Evolutionary conservation across 2,113 vertebrate species (phyloP).

Genomic region (Mellivora capensis): DNA sequence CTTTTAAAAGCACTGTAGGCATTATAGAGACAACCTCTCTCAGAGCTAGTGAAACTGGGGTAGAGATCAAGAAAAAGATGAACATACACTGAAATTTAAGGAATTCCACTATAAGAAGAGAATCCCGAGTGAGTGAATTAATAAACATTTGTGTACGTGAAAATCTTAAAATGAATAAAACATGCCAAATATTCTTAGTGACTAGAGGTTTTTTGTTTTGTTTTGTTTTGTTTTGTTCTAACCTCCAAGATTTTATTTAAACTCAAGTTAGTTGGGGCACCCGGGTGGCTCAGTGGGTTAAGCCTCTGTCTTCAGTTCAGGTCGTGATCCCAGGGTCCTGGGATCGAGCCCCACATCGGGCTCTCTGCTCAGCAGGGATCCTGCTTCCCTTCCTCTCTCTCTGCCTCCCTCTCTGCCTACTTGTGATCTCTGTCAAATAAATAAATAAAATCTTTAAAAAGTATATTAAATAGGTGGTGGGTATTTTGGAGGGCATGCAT

Average conservation of each 20-base stretch:
- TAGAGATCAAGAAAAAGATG: neutral
- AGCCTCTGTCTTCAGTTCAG: too few species aligned
- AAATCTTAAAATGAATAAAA: neutral
- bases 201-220: neutral
- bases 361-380: too few species aligned
- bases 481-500: too few species aligned
- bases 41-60: rapidly evolving
- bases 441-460: too few species aligned
- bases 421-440: too few species aligned
- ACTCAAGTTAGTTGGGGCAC: neutral
- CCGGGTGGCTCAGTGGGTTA: too few species aligned
- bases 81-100: neutral
- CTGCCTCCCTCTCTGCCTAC: too few species aligned
- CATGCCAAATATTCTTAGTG: neutral
- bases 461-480: too few species aligned
- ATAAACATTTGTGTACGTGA: neutral
- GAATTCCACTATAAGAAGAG: neutral
- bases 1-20: neutral
- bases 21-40: neutral
- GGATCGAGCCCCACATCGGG: rapidly evolving
- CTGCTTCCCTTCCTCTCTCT: too few species aligned
- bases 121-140: neutral
- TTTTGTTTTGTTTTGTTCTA: too few species aligned
- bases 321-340: too few species aligned
- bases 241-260: neutral